Evolutionary conservation across 1,140 invertebrate species (phyloP), one percentile per base, ranked within the genome.

Genomic region (Globodera ellingtonae): DNA sequence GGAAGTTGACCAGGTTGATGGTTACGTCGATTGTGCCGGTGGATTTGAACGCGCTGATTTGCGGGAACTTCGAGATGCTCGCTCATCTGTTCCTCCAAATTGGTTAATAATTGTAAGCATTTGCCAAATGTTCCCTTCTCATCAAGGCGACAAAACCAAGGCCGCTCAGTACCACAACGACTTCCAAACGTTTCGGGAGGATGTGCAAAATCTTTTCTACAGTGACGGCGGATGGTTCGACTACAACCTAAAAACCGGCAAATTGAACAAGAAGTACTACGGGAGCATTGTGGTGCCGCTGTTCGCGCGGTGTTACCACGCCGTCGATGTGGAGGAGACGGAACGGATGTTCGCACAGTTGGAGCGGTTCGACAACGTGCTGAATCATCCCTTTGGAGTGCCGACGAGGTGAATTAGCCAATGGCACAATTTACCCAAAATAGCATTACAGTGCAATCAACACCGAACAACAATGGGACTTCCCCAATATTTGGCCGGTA

Each of bases 21-120:
- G 91, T 90, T 3, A 89, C 76, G 13, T 80, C 90, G 21, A 87
- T 91, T 52, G 72, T 91, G 13, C 91, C 91, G 7, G 90, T 91
- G 7, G 91, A 91, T 81, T 77, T 91, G 35, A 91, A 91, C 80
- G 85, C 89, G 72, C 86, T 90, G 70, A 74, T 91, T 15, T 91
- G 89, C 74, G 84, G 86, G 81, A 91, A 90, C 83, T 86, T 89
- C 81, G 78, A 83, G 24, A 85, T 91, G 18, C 72, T 91, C 59
- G 75, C 80, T 7, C 81, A 89, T n/a, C 88, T 91, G 88, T 89
- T 87, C 78, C 13, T 50, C 9, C 56, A 73, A 4, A 48, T 87
- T 6, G 87, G 86, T 59, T 62, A 13, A 35, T 35, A 35, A 35
- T 35, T 35, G 35, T 35, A 35, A 35, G 35, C 35, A 35, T 69